phyloP scores from a whole-genome alignment of 2,797 vertebrate genomes.

The Percopsis omiscomaycus region DNA sequence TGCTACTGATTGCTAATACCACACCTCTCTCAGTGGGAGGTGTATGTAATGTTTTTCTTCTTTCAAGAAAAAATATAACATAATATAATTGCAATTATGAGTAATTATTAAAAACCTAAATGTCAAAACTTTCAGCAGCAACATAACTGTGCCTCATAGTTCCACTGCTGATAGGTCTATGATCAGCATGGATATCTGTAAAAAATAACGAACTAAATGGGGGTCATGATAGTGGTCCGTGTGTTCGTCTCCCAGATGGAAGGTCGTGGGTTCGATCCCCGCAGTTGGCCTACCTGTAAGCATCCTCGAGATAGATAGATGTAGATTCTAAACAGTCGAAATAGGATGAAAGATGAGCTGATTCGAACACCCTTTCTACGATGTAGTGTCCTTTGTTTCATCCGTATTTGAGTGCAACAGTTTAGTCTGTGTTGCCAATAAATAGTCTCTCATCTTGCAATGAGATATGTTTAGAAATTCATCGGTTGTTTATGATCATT shows the following conservation, averaged over 20 bases:
- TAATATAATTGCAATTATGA: not conserved
- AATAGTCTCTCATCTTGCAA: constrained; percentile 9
- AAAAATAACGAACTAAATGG: not conserved
- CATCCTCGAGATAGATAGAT: too few species aligned
- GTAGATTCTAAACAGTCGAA: too few species aligned
- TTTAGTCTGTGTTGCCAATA: not conserved
- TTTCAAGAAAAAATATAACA: not conserved
- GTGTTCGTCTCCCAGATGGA: too few species aligned
- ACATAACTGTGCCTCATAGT: not conserved
- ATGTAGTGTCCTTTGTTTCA: too few species aligned
- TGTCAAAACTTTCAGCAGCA: not conserved
- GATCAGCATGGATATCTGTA: not conserved
- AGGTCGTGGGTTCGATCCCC: too few species aligned
- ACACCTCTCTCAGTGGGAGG: too few species aligned
- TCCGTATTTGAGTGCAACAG: too few species aligned
- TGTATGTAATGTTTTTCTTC: not conserved
- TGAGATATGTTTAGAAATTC: constrained; percentile 15
- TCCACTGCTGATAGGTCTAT: not conserved
- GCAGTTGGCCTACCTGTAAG: too few species aligned
- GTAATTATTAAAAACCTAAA: not conserved
- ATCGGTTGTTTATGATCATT: constrained; percentile 19
- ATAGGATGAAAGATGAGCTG: too few species aligned
- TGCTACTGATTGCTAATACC: constrained; percentile 1
- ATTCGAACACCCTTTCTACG: too few species aligned
- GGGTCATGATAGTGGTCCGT: too few species aligned